These are phyloP conservation scores for Lepus americanus DNA, from an alignment of 2,113 vertebrate species.

Conservation along the genomic window DNA sequence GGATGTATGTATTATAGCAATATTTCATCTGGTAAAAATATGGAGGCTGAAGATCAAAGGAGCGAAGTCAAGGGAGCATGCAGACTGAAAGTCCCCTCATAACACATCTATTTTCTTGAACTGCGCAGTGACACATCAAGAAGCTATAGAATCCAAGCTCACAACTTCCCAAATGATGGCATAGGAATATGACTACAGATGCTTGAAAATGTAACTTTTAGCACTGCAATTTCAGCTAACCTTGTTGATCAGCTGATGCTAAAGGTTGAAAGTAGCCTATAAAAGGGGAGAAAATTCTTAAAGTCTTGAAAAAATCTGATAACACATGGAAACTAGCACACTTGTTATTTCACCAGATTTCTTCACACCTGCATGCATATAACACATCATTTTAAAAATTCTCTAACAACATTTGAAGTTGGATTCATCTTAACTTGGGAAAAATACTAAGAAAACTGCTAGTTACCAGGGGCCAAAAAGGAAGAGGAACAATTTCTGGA, in stretches of 20 bases:
- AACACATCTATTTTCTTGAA: not conserved
- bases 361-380: slow-evolving; percentile 83
- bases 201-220: slow-evolving; percentile 11
- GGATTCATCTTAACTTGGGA: slow-evolving; percentile 78
- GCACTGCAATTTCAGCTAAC: slow-evolving; percentile 22
- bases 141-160: not conserved
- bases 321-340: slow-evolving; percentile 74
- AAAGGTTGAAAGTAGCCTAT: not conserved
- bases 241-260: slow-evolving; percentile 9
- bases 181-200: not conserved
- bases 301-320: not conserved
- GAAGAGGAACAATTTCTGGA: slow-evolving; percentile 79
- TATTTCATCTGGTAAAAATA: slow-evolving; percentile 1
- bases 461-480: slow-evolving; percentile 81
- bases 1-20: not conserved
- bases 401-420: slow-evolving; percentile 81
- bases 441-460: slow-evolving; percentile 82
- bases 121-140: not conserved
- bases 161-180: not conserved
- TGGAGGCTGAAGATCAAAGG: not conserved
- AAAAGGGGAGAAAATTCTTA: slow-evolving; percentile 30
- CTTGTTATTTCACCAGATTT: slow-evolving; percentile 81
- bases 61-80: too few relatives aligned
- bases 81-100: not conserved
- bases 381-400: slow-evolving; percentile 84